These are phyloP conservation scores for Crotophaga sulcirostris DNA, from an alignment of 2,113 vertebrate species.

Conservation along the genomic window DNA sequence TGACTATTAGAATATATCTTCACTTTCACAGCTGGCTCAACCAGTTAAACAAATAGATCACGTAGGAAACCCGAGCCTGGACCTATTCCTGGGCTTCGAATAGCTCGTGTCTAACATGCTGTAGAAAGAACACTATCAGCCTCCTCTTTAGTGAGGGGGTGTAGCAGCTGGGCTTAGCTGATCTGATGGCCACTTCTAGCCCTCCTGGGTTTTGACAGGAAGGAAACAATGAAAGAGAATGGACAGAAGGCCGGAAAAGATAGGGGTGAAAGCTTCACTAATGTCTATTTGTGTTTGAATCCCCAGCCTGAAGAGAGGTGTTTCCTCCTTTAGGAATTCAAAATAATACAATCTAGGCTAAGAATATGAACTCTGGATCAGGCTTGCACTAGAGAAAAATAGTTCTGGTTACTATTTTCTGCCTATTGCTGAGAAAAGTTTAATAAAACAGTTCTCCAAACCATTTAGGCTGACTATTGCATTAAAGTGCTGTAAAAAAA, in stretches of 20 bases:
- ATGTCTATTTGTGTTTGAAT: neutral
- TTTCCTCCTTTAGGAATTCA: neutral
- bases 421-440: neutral
- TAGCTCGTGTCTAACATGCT: neutral
- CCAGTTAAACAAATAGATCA: constrained; percentile 46
- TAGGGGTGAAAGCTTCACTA: constrained; percentile 24
- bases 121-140: constrained; percentile 8
- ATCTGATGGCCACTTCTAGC: constrained; percentile 13
- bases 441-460: neutral
- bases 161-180: constrained; percentile 46
- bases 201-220: constrained; percentile 51
- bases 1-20: neutral
- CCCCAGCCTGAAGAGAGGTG: neutral
- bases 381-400: neutral
- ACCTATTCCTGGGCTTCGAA: constrained; percentile 18
- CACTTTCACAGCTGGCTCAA: constrained; percentile 9
- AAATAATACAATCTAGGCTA: neutral
- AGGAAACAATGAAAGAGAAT: constrained; percentile 42
- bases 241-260: neutral
- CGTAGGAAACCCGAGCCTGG: neutral
- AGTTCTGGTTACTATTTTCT: neutral
- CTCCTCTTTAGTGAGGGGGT: neutral
- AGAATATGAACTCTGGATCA: neutral
- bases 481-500: neutral
- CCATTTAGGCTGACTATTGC: neutral